Evolutionary conservation across 2,113 vertebrate genomes (phyloP).

Genomic region (Phocoena sinus): DNA sequence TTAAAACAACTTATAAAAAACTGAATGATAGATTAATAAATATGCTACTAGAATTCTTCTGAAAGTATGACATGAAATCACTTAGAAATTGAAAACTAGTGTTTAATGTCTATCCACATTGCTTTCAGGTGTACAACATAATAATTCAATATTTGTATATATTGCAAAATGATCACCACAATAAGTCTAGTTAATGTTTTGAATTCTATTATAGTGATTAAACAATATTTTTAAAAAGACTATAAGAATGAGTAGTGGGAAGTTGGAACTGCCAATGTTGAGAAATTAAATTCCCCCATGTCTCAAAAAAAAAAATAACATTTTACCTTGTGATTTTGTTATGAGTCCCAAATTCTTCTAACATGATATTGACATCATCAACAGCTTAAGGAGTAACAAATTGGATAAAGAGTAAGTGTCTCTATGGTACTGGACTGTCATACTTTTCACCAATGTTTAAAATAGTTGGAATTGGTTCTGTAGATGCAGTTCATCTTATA

Average conservation of each 20-base stretch:
- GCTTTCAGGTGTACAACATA: background rate
- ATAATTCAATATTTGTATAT: background rate
- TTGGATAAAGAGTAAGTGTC: background rate
- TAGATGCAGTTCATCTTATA: background rate
- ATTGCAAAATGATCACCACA: background rate
- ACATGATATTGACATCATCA: background rate
- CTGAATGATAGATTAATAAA: too few species aligned
- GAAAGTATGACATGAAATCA: background rate
- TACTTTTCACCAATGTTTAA: background rate
- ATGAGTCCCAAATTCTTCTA: background rate
- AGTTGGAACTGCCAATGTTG: background rate
- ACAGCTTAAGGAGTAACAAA: background rate
- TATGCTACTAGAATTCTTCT: background rate
- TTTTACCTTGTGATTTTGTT: background rate
- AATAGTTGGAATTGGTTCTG: background rate
- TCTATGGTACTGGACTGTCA: background rate
- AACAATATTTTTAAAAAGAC: background rate
- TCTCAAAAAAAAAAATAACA: background rate
- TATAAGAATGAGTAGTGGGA: background rate
- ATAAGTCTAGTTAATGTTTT: background rate
- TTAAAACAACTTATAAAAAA: background rate
- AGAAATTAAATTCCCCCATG: background rate
- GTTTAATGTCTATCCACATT: background rate
- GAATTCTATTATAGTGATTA: background rate
- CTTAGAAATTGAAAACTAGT: background rate